Evolutionary conservation across 2,113 vertebrate genomes (phyloP).

Genomic region (Anguilla rostrata): DNA sequence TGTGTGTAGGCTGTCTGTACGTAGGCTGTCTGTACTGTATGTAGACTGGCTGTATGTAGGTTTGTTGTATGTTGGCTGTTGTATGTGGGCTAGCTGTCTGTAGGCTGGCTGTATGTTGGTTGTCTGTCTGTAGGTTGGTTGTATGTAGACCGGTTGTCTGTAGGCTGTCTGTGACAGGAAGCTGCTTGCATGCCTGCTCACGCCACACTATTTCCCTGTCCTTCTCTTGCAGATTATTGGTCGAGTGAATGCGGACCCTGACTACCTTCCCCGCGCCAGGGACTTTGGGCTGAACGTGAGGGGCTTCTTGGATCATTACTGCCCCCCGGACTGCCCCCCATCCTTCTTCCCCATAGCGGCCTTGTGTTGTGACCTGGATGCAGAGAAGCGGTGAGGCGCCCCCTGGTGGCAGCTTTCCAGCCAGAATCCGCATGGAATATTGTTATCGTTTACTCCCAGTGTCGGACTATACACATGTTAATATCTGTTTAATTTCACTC

Average conservation of each 20-base stretch:
- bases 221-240: constrained; percentile 83
- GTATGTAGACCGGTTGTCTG: background rate
- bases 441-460: too few species aligned
- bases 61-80: too few species aligned
- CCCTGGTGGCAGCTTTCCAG: background rate
- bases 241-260: constrained; percentile 92
- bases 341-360: constrained; percentile 92
- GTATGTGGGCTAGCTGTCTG: too few species aligned
- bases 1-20: too few species aligned
- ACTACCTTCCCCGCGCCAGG: constrained; percentile 88
- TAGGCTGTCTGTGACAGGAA: background rate
- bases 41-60: too few species aligned
- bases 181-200: background rate
- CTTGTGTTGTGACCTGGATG: constrained; percentile 91
- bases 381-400: constrained; percentile 84
- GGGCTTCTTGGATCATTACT: constrained; percentile 92
- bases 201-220: background rate
- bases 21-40: too few species aligned
- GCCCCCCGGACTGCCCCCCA: constrained; percentile 78
- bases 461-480: too few species aligned
- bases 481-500: too few species aligned
- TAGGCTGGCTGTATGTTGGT: too few species aligned
- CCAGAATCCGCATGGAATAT: too few species aligned
- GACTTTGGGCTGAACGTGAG: constrained; percentile 92
- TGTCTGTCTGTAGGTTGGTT: too few species aligned